phyloP scores from a whole-genome alignment of 2,113 vertebrate species.

The Hippocampus guttulatus region DNA sequence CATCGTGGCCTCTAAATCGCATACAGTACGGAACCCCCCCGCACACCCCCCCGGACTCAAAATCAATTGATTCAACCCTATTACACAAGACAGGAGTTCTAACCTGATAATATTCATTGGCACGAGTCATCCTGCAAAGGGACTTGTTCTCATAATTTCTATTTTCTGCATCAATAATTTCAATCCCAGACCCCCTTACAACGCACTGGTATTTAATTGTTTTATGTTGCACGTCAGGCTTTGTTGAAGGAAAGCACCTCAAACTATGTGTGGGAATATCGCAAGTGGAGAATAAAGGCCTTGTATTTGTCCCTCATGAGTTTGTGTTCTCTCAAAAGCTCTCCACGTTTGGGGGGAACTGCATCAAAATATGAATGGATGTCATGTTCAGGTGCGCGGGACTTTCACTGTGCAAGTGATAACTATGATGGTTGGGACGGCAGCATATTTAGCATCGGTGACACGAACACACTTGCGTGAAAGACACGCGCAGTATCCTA shows the following conservation, averaged over 20 bases:
- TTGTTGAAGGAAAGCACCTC: constrained; percentile 34
- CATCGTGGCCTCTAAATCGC: not conserved
- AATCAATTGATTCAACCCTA: not conserved
- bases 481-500: not conserved
- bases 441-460: not conserved
- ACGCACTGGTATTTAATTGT: constrained; percentile 45
- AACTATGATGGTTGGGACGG: not conserved
- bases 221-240: constrained; percentile 51
- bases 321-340: constrained; percentile 3
- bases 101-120: constrained; percentile 24
- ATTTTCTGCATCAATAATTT: constrained; percentile 59
- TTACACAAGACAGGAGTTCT: not conserved
- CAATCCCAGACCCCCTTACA: constrained; percentile 3
- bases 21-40: not conserved
- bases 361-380: constrained; percentile 14
- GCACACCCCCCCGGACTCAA: not conserved
- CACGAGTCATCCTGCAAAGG: constrained; percentile 25
- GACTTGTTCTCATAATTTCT: constrained; percentile 50
- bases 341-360: not conserved
- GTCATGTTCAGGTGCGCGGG: not conserved
- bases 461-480: not conserved
- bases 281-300: constrained; percentile 11
- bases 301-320: constrained; percentile 32
- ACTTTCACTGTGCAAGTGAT: not conserved
- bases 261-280: constrained; percentile 32